Conservation (phyloP, 2,797 vertebrate species). For the Darevskia mixta region DNA sequence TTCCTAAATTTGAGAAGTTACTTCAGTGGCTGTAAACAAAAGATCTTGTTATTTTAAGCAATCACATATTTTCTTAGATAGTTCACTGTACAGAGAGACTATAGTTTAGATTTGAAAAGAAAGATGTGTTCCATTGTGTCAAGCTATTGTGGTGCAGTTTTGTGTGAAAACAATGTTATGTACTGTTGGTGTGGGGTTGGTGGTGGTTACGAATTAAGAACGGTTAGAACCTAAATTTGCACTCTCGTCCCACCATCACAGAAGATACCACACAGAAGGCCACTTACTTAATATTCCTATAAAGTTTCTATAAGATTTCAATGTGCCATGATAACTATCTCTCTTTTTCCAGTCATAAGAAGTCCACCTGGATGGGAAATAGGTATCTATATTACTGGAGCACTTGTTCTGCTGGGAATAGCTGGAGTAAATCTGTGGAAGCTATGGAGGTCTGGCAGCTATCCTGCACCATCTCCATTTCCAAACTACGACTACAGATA, state of each 20-base stretch:
- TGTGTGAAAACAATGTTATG: background rate
- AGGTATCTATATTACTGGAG: conserved; percentile 91
- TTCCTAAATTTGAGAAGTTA: background rate
- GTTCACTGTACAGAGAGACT: background rate
- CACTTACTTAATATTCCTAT: background rate
- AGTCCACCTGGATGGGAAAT: conserved; percentile 92
- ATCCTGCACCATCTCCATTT: conserved; percentile 93
- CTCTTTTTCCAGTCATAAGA: conserved; percentile 84
- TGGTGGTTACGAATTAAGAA: background rate
- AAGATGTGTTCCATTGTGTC: background rate
- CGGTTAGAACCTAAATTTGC: background rate
- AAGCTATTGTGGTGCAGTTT: background rate
- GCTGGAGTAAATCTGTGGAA: conserved; percentile 95
- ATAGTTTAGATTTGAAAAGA: background rate
- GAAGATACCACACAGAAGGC: background rate
- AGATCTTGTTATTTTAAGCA: background rate
- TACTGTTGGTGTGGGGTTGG: background rate
- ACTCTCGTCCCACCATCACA: background rate
- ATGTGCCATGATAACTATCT: conserved; percentile 2
- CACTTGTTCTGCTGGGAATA: conserved; percentile 87
- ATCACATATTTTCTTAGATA: background rate
- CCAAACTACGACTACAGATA: conserved; percentile 97
- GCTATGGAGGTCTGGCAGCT: conserved; percentile 92
- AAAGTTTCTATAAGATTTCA: background rate
- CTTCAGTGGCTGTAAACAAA: background rate